Evolutionary conservation across 2,797 vertebrate genomes (phyloP), one percentile per base, ranked within the genome.

Genomic region (Cygnus olor): DNA sequence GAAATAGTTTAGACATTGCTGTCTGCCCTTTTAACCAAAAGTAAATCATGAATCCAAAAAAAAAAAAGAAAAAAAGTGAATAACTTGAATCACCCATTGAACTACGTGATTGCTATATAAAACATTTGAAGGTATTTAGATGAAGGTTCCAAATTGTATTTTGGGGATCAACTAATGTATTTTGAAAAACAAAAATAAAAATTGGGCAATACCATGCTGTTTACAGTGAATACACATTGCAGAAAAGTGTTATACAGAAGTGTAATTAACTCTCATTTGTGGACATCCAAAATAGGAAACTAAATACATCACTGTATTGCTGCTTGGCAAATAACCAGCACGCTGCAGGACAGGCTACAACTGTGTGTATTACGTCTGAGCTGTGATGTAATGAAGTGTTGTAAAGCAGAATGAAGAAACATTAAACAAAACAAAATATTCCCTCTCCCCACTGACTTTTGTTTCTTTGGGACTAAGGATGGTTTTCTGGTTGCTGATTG

Each of bases 281-380:
- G 2, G 25, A 47, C 14, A 25, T 10, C 25, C 24, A 16, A 56
- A 73, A 64, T 38, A 2, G 5, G 42, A 51, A 68, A 18, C 30
- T 34, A 24, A 24, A 27, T 4, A 20, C 17, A 22, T 40, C 17
- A 3, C 22, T 8, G 10, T 14, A 21, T 16, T 19, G 20, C 27
- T 38, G 6, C 18, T 36, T 1, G 1, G 49, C 30, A 54, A 22
- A 22, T 8, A 54, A 36, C 6, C 16, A 20, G 7, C 20, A 27
- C 12, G 0, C 28, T 34, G 40, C 53, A 34, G 57, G 61, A 58
- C 34, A 28, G 34, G 5, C 47, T 49, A 17, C 57, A 40, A 11
- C 11, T 38, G 30, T 0, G n/a, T 7, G 11, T 15, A 27, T 22
- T 18, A 36, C 1, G 0, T 16, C n/a, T 54, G 25, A 34, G 32